Base-by-base conservation (phyloP, 2,888 invertebrate species). In the Oligia fasciuncula region DNA sequence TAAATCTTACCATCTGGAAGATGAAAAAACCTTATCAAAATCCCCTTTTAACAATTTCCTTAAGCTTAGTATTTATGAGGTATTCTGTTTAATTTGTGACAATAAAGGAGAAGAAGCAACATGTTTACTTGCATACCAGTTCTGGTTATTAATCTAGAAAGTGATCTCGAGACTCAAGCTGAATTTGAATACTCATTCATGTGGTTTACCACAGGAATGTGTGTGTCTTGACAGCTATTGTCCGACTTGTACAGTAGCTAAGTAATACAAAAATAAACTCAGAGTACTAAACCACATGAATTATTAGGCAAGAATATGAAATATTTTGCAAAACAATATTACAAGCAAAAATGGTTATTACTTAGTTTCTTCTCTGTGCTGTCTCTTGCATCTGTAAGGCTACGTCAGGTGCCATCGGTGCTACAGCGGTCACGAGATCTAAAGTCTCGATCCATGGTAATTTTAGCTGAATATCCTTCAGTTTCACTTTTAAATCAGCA, bases 401-500 rank as follows among this genome's bases (percentile, higher is more conserved):
- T 62, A 99, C 95, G 93, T 99, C 99, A 0, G 99, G 99, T 0
- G 99, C 99, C 91, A 99, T 92, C 0, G 98, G 98, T 0, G 99
- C 99, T 43, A 98, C 97, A 40, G 97, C 96, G 86, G 98, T 98
- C 0, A 98, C 96, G 89, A 98, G 97, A 91, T 99, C 99, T 78
- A 99, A 94, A 19, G 98, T 97, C 94, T 99, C 99, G 2, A 98
- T 92, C 99, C 99, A 99, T 87, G 98, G 98, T 75, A 99, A 94
- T 76, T 98, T 97, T 66, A 98, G 93, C 90, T 97, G 97, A 17
- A 99, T 97, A 90, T 98, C 98, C 77, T 97, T 97, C 35, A 98
- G 92, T 94, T 98, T 98, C 62, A 97, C 95, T 90, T 98, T 97
- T 82, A 99, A 93, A 77, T 97, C 98, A 73, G 91, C 98, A 77